phyloP scores from a whole-genome alignment of 2,888 invertebrate genomes.

The Drosophila paramelanica region DNA sequence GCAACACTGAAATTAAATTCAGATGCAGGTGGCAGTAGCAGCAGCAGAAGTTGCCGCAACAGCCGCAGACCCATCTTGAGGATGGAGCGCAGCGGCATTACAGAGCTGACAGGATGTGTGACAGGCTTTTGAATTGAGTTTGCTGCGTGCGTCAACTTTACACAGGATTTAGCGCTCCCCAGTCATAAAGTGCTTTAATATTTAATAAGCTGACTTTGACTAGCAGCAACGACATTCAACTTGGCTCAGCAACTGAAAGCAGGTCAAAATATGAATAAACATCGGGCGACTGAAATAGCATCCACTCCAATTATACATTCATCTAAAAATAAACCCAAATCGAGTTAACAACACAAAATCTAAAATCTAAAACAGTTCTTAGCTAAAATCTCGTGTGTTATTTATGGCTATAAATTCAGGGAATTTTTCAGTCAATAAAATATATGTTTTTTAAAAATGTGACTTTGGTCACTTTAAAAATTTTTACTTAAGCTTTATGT shows the following conservation, averaged over 20 bases:
- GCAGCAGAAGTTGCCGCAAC: slow-evolving; percentile 4
- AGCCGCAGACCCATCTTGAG: slow-evolving; percentile 24
- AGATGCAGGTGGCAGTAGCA: slow-evolving; percentile 61
- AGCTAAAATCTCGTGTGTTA: too few relatives aligned
- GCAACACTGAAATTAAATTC: slow-evolving; percentile 67
- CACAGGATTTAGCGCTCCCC: slow-evolving; percentile 68
- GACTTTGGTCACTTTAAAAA: neutral
- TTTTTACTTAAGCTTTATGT: neutral
- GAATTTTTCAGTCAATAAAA: too few relatives aligned
- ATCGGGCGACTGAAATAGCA: too few relatives aligned
- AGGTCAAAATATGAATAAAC: neutral
- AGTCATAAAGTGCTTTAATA: slow-evolving; percentile 58
- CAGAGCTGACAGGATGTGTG: slow-evolving; percentile 63
- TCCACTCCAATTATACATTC: neutral
- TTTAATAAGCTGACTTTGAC: slow-evolving; percentile 66
- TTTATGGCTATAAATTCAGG: too few relatives aligned
- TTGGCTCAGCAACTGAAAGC: slow-evolving; percentile 8
- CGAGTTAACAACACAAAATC: too few relatives aligned
- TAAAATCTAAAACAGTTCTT: too few relatives aligned
- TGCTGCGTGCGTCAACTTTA: slow-evolving; percentile 52
- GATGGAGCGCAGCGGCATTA: neutral
- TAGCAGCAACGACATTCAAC: slow-evolving; percentile 37
- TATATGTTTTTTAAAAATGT: too few relatives aligned
- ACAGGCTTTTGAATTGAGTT: slow-evolving; percentile 61
- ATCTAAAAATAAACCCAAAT: too few relatives aligned